Evolutionary conservation across 1,140 invertebrate genomes (phyloP).

Genomic region (Lordiphosa clarofinis): DNA sequence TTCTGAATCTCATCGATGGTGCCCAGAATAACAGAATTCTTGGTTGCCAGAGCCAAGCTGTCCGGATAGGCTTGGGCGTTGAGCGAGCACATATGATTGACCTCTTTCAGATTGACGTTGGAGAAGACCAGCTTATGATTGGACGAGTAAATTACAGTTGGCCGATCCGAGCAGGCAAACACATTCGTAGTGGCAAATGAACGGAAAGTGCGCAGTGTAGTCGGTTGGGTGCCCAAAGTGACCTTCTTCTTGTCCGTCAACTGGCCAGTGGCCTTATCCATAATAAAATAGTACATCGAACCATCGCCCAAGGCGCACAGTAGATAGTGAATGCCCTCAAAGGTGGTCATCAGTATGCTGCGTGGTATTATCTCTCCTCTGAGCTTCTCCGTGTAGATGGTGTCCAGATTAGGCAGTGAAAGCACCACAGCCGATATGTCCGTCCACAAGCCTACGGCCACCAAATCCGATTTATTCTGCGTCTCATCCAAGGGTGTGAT

Average conservation of each 20-base stretch:
- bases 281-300: slow-evolving; percentile 96
- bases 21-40: slow-evolving; percentile 96
- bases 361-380: slow-evolving; percentile 97
- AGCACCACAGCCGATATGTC: slow-evolving; percentile 96
- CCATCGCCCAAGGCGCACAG: slow-evolving; percentile 97
- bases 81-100: slow-evolving; percentile 98
- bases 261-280: slow-evolving; percentile 86
- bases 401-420: slow-evolving; percentile 87
- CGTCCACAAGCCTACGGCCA: slow-evolving; percentile 97
- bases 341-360: slow-evolving; percentile 95
- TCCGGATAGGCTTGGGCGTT: slow-evolving; percentile 97
- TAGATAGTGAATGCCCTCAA: slow-evolving; percentile 95
- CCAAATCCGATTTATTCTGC: slow-evolving; percentile 85
- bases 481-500: slow-evolving; percentile 89
- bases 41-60: slow-evolving; percentile 95
- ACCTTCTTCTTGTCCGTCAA: slow-evolving; percentile 94
- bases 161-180: slow-evolving; percentile 98
- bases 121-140: slow-evolving; percentile 99
- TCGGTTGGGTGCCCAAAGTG: slow-evolving; percentile 98
- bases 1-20: slow-evolving; percentile 99
- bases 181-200: slow-evolving; percentile 97
- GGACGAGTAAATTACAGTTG: slow-evolving; percentile 99
- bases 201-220: slow-evolving; percentile 93
- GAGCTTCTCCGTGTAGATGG: slow-evolving; percentile 91
- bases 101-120: slow-evolving; percentile 99